Evolutionary conservation across 2,113 vertebrate species (phyloP).

Genomic region (Pseudolaguvia tuberculata): DNA sequence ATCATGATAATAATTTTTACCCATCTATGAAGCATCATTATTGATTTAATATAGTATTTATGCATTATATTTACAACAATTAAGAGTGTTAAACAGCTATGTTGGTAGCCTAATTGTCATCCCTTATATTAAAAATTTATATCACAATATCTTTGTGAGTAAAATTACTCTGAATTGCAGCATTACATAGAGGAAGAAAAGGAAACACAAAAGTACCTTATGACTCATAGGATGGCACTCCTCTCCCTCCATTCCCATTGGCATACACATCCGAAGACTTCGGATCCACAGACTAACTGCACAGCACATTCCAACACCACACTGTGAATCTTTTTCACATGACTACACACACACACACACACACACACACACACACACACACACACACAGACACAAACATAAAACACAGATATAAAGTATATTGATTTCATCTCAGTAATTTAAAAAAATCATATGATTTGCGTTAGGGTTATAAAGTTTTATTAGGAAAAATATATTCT

Average conservation of each 20-base stretch:
- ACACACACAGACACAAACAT: too few relatives aligned
- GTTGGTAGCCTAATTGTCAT: neutral
- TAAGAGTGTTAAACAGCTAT: neutral
- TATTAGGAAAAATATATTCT: neutral
- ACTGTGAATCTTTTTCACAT: constrained; percentile 85
- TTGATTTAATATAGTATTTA: neutral
- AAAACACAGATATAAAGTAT: neutral
- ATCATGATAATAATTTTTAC: neutral
- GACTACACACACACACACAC: constrained; percentile 57
- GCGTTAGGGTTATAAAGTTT: neutral
- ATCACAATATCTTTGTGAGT: too few relatives aligned
- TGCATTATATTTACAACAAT: neutral
- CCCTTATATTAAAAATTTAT: neutral
- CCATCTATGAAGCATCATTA: neutral
- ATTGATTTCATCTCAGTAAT: neutral
- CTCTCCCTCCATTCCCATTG: constrained; percentile 82
- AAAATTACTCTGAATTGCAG: too few relatives aligned
- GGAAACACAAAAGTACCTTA: constrained; percentile 62
- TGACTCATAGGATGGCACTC: constrained; percentile 88
- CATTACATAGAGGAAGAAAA: neutral
- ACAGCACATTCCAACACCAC: constrained; percentile 85
- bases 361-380: constrained; percentile 36
- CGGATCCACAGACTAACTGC: constrained; percentile 91
- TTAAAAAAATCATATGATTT: too few relatives aligned
- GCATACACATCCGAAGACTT: constrained; percentile 85